These are phyloP conservation scores for Hirtodrosophila cameraria DNA, from an alignment of 2,888 invertebrate genomes.

Conservation along the genomic window DNA sequence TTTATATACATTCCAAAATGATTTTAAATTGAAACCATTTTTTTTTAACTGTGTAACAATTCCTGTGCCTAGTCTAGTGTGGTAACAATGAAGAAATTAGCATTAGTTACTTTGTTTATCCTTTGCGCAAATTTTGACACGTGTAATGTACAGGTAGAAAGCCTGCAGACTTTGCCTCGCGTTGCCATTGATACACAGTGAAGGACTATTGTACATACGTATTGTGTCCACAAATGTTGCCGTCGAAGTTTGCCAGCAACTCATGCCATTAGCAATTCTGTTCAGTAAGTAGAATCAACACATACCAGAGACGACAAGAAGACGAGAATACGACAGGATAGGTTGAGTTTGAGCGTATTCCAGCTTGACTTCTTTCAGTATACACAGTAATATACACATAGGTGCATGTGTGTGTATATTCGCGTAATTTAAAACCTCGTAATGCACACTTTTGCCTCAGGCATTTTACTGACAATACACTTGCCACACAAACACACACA, in stretches of 20 bases:
- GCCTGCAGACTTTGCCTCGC: slow-evolving; percentile 19
- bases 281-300: slow-evolving; percentile 51
- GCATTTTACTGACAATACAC: slow-evolving; percentile 79
- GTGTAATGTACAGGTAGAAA: slow-evolving; percentile 49
- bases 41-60: too few relatives aligned
- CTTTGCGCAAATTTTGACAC: slow-evolving; percentile 73
- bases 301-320: slow-evolving; percentile 16
- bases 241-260: slow-evolving; percentile 23
- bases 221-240: slow-evolving; percentile 53
- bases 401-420: slow-evolving; percentile 35
- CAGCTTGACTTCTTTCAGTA: slow-evolving; percentile 35
- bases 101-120: slow-evolving; percentile 72
- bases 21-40: too few relatives aligned
- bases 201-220: slow-evolving; percentile 52
- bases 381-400: not conserved
- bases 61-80: not conserved
- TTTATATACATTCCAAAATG: too few relatives aligned
- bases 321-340: not conserved
- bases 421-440: slow-evolving; percentile 79
- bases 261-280: slow-evolving; percentile 46
- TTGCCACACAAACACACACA: slow-evolving; percentile 48
- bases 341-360: slow-evolving; percentile 31
- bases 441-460: slow-evolving; percentile 76
- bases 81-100: slow-evolving; percentile 69
- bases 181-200: slow-evolving; percentile 68